Base-by-base conservation (phyloP, 2,113 vertebrate species). In the Tupaia chinensis region DNA sequence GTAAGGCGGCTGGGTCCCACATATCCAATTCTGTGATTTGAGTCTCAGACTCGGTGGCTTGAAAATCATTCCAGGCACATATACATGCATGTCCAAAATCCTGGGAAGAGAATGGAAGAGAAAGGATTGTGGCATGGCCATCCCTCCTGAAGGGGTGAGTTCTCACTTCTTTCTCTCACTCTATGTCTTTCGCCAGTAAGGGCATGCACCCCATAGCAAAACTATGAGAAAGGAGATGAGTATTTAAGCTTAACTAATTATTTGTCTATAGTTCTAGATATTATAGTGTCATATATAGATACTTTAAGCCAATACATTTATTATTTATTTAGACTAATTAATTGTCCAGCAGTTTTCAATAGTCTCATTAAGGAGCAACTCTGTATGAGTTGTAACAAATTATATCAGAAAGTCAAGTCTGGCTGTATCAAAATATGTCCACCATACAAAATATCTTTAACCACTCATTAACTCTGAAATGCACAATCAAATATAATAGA, bases 351-450 rank as follows among this genome's bases (percentile, higher is more conserved):
- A 56, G 23, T 65, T 89, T 89, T 96, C 15, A 82, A 3, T 54
- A 91, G 1, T 82, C 14, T 60, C 25, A 61, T 94, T 7, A 89
- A 10, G 13, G 7, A 72, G n/a, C 1, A 89, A 80, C 9, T 87
- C 54, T 70, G 23, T 73, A 44, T 44, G 44, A 73, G 15, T 53
- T 9, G 58, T 70, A 91, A 66, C 3, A 89, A 32, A 63, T 53
- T 94, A 5, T 65, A 23, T 80, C n/a, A 72, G 8, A 94, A 96
- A 74, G 72, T 87, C 12, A 72, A 68, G 74, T 76, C 53, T 79
- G 3, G 0, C 0, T 69, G 9, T 68, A 76, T 60, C 2, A 54
- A 70, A 89, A 72, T 61, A n/a, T 29, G 32, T 54, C 58, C 66
- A 56, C 19, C 8, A 76, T 54, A 32, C 60, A 25, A 69, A 20